These are phyloP conservation scores for Erannis defoliaria DNA, from an alignment of 2,888 invertebrate genomes.

Conservation along the genomic window DNA sequence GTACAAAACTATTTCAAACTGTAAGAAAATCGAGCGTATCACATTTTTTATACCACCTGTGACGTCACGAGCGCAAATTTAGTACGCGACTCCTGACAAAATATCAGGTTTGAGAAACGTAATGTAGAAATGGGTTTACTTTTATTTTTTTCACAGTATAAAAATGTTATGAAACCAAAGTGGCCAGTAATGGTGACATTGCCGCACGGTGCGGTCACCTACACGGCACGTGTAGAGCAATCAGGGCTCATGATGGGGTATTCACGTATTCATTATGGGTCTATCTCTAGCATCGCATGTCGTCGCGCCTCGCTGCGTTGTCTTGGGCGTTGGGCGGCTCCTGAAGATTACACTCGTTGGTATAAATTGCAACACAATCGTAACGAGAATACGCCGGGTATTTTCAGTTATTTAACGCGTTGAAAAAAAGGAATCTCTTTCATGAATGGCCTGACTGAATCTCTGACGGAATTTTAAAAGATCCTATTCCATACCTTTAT, in stretches of 20 bases:
- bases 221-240: not conserved
- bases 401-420: no score
- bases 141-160: not conserved
- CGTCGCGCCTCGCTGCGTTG: slow-evolving; percentile 16
- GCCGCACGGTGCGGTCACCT: slow-evolving; percentile 10
- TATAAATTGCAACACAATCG: not conserved
- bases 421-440: no score
- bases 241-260: slow-evolving; percentile 38
- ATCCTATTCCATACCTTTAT: no score
- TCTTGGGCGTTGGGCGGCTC: slow-evolving; percentile 6
- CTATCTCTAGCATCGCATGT: slow-evolving; percentile 9
- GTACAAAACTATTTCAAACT: no score
- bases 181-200: not conserved
- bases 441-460: no score
- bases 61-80: no score
- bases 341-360: not conserved
- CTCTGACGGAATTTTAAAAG: no score
- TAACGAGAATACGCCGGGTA: no score
- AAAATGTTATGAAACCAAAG: not conserved
- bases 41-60: no score
- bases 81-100: no score
- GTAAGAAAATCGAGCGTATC: no score
- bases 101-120: no score
- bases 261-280: slow-evolving; percentile 41
- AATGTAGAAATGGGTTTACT: not conserved